phyloP scores from a whole-genome alignment of 2,888 invertebrate genomes.

The Callosobruchus maculatus region DNA sequence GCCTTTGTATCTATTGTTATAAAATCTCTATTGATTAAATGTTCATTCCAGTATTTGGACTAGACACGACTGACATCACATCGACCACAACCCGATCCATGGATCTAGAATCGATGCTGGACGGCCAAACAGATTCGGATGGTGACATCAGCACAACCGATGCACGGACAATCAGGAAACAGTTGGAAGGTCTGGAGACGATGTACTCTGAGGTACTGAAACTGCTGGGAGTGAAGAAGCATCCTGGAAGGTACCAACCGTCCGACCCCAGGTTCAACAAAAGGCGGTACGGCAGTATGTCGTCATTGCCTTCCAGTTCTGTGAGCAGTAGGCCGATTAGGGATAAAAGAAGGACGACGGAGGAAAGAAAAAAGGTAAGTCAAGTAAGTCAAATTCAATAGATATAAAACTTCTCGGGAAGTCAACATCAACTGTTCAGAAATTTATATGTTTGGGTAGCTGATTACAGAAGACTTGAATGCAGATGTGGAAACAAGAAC shows the following conservation, averaged over 20 bases:
- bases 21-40: no score
- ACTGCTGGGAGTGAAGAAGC: slow-evolving; percentile 56
- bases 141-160: slow-evolving; percentile 74
- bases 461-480: no score
- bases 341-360: slow-evolving; percentile 65
- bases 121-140: slow-evolving; percentile 65
- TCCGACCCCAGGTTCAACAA: slow-evolving; percentile 51
- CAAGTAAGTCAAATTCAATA: no score
- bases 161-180: slow-evolving; percentile 73
- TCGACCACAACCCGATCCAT: slow-evolving; percentile 75
- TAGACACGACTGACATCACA: slow-evolving; percentile 72
- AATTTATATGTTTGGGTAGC: no score
- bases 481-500: no score
- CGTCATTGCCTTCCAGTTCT: slow-evolving; percentile 78
- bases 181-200: slow-evolving; percentile 76
- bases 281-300: slow-evolving; percentile 74
- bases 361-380: slow-evolving; percentile 70
- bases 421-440: no score
- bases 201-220: slow-evolving; percentile 83
- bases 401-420: no score
- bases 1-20: no score
- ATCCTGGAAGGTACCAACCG: slow-evolving; percentile 52
- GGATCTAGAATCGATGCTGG: slow-evolving; percentile 75
- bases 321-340: slow-evolving; percentile 74
- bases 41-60: slow-evolving; percentile 62